Evolutionary conservation across 2,113 vertebrate genomes (phyloP).

Genomic region (Lepus timidus): DNA sequence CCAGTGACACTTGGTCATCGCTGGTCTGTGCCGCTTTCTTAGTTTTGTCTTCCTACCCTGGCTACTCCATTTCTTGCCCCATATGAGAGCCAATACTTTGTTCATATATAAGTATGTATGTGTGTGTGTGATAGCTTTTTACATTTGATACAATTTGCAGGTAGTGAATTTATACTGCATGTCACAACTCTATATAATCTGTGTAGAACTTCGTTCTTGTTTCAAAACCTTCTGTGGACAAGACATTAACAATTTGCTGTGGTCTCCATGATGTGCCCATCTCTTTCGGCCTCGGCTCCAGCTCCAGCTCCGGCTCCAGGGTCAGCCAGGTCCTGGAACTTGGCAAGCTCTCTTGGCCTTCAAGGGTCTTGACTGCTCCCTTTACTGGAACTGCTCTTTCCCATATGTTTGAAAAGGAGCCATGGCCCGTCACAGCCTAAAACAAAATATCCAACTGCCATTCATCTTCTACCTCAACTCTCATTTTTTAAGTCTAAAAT

Average conservation of each 20-base stretch:
- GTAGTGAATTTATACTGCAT: not conserved
- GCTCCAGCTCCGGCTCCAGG: rapidly evolving
- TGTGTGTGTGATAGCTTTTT: not conserved
- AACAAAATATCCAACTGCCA: not conserved
- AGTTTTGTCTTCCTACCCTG: not conserved
- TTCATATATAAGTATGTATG: not conserved
- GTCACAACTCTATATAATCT: not conserved
- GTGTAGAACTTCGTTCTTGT: not conserved
- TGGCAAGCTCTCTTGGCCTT: not conserved
- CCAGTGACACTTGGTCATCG: not conserved
- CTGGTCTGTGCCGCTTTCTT: not conserved
- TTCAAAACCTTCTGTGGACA: not conserved
- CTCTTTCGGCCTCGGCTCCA: too few species aligned
- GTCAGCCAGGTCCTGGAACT: not conserved
- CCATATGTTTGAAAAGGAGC: not conserved
- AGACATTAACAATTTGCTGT: rapidly evolving
- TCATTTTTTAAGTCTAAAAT: not conserved
- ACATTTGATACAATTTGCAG: not conserved
- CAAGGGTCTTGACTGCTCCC: not conserved
- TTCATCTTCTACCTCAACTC: not conserved
- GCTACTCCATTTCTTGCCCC: not conserved
- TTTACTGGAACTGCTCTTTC: not conserved
- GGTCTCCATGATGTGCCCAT: rapidly evolving
- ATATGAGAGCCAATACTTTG: not conserved
- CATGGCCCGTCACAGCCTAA: not conserved